phyloP scores from a whole-genome alignment of 1,140 invertebrate species.

The Drosophila athabasca region DNA sequence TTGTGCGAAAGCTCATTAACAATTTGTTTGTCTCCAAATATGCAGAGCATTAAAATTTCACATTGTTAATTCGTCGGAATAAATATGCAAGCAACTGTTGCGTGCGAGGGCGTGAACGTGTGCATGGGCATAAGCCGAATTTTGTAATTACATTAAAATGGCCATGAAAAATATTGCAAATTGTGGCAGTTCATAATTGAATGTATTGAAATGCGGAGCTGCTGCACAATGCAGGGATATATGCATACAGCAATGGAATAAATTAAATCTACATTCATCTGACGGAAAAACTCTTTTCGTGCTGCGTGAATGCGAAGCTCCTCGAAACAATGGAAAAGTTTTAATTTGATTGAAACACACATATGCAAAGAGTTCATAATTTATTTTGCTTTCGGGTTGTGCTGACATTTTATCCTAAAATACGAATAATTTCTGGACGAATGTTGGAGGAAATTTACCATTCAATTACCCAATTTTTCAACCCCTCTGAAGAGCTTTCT shows the following conservation, averaged over 20 bases:
- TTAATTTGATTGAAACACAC: conserved; percentile 33
- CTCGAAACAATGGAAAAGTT: conserved; percentile 43
- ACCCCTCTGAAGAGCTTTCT: neutral
- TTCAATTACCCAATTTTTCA: conserved; percentile 8
- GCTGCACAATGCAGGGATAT: conserved; percentile 2
- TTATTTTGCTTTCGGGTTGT: conserved; percentile 21
- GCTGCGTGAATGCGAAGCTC: conserved; percentile 2
- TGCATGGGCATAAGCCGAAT: conserved; percentile 31
- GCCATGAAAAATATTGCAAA: conserved; percentile 52
- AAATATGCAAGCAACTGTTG: conserved; percentile 54
- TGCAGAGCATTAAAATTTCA: conserved; percentile 45
- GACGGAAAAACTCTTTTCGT: conserved; percentile 14
- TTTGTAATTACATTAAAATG: conserved; percentile 69
- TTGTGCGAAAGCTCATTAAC: conserved; percentile 67
- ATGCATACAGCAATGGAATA: conserved; percentile 15
- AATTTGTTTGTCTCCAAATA: conserved; percentile 45
- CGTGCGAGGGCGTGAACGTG: conserved; percentile 24
- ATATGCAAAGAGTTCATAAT: conserved; percentile 25
- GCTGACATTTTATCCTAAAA: conserved; percentile 3
- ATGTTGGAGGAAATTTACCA: conserved; percentile 11
- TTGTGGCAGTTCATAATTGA: conserved; percentile 45
- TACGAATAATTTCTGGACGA: neutral
- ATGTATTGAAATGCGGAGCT: conserved; percentile 34
- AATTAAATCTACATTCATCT: conserved; percentile 53
- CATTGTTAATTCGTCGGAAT: conserved; percentile 52